Base-by-base conservation (phyloP, 2,797 vertebrate genomes). In the Chrosomus eos region DNA sequence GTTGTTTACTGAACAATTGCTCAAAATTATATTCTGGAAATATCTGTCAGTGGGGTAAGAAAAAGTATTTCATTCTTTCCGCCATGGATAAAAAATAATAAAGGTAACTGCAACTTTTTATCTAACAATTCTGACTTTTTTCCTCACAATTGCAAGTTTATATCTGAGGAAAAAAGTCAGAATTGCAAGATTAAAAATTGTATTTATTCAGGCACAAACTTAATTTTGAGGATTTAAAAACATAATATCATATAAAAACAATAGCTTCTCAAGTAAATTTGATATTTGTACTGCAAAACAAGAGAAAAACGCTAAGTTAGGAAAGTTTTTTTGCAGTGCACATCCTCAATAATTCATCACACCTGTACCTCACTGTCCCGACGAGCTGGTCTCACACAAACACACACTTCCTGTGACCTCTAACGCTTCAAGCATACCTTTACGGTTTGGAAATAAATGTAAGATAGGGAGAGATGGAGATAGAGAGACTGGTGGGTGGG, bases 351-450 rank as follows among this genome's bases (percentile, higher is more conserved):
- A 82, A 86, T 93, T 93, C 88, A 83, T 93, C 92, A 92, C 91
- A 90, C 90, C 92, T 88, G 93, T 94, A 94, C 94, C 92, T 94
- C 93, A 93, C 89, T 87, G 83, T 92, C 89, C 87, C 91, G 91
- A 83, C 88, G 89, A 92, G 91, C 91, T 91, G 92, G 87, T 91
- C 55, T 90, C 90, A 38, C 70, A 91, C 89, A 89, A 89, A 92
- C 89, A 88, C 91, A 89, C 16, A 89, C 88, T 90, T 91, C 89
- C 87, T 88, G 87, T 92, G 91, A 95, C 94, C 93, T 94, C 62
- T 26, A 64, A n/a, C 14, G 26, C 11, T 26, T 19, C 14, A 26
- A 28, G 43, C 53, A 51, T 19, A 28, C 40, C 33, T 62, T 60
- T 68, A 51, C 62, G 11, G n/a, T 60, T 73, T 48, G 21, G 53